Percentiles rank a stretch among this genome's conserved stretches.
These are phyloP conservation scores for Phalacrocorax carbo DNA, from an alignment of 2,113 vertebrate genomes.

Conservation along the genomic window DNA sequence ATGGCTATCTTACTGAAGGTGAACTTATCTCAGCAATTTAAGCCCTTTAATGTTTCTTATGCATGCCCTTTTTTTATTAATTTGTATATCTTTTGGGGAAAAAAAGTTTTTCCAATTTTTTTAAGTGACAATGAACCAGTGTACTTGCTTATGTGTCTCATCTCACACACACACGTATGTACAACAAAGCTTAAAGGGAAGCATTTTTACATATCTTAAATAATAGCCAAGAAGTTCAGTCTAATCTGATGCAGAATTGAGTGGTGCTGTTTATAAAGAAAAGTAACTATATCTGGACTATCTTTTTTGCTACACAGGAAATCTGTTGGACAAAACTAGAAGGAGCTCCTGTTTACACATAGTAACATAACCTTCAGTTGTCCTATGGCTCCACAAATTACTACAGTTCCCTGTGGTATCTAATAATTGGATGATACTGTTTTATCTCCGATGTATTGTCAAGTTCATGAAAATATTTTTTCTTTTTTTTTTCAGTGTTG, in stretches of 20 bases:
- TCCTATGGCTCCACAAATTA: not conserved
- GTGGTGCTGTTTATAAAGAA: not conserved
- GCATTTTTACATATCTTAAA: not conserved
- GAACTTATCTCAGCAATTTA: not conserved
- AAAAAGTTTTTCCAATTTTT: not conserved
- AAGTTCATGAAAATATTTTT: not conserved
- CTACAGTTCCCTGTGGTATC: not conserved
- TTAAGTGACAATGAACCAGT: not conserved
- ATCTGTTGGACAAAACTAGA: not conserved
- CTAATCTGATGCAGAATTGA: not conserved
- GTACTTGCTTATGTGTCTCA: not conserved
- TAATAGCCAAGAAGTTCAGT: not conserved
- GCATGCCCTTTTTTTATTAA: not conserved
- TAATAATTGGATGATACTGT: not conserved
- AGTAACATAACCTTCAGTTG: not conserved
- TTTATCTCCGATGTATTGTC: not conserved
- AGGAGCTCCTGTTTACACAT: not conserved
- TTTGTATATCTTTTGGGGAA: not conserved
- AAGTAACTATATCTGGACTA: not conserved
- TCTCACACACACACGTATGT: not conserved
- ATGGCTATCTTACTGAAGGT: not conserved
- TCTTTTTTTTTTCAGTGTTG: fast-evolving
- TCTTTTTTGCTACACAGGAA: not conserved
- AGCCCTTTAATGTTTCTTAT: not conserved
- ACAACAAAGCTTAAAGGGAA: not conserved